These are phyloP conservation scores for Eleginops maclovinus DNA, from an alignment of 2,113 vertebrate species.

Conservation along the genomic window DNA sequence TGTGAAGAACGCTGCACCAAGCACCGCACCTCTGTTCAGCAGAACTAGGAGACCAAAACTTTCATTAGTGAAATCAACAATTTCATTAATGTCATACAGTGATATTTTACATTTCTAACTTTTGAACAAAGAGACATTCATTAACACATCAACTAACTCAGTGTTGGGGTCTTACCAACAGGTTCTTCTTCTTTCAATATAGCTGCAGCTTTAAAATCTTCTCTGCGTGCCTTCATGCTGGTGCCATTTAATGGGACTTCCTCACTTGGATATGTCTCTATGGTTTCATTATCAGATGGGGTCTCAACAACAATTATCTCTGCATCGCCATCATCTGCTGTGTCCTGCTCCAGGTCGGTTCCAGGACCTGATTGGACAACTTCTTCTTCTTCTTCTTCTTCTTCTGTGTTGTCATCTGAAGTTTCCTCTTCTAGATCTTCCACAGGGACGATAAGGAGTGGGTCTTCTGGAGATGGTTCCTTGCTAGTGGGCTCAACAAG, in stretches of 20 bases:
- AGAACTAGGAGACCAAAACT: constrained; percentile 33
- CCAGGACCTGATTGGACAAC: constrained; percentile 17
- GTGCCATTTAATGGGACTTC: neutral
- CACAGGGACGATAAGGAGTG: neutral
- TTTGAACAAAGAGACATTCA: neutral
- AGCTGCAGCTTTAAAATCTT: constrained; percentile 3
- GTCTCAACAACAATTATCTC: constrained; percentile 8
- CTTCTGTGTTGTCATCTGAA: constrained; percentile 8
- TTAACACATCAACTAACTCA: neutral
- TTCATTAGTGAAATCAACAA: constrained; percentile 27
- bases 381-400: constrained; percentile 30
- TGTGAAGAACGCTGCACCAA: constrained; percentile 55
- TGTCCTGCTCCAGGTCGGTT: neutral
- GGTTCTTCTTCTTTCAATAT: constrained; percentile 17
- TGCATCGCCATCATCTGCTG: neutral
- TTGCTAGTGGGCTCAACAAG: neutral
- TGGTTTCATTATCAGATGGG: neutral
- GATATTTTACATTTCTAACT: constrained; percentile 2
- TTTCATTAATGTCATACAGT: neutral
- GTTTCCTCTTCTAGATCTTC: neutral
- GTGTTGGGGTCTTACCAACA: constrained; percentile 43
- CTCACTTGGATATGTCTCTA: neutral
- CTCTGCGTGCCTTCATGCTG: neutral
- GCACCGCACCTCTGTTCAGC: constrained; percentile 55
- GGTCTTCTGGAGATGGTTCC: constrained; percentile 11